phyloP scores from a whole-genome alignment of 2,113 vertebrate genomes.

The Tricholaema leucomelas region DNA sequence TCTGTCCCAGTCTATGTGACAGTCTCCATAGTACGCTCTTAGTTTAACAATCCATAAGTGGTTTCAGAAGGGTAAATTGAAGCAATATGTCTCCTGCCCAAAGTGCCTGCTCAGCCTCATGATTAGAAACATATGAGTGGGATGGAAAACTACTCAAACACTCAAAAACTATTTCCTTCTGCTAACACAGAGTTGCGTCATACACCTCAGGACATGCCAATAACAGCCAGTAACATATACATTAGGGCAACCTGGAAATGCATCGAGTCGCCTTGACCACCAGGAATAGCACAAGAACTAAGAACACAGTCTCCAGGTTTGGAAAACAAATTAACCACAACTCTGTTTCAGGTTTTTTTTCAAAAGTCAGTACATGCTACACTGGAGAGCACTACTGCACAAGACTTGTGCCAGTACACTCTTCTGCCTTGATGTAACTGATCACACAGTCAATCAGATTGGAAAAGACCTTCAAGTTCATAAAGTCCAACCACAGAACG shows the following conservation, averaged over 20 bases:
- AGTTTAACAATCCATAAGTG: background rate
- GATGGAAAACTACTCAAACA: background rate
- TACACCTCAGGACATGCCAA: background rate
- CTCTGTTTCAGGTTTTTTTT: background rate
- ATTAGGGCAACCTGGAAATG: background rate
- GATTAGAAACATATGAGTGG: background rate
- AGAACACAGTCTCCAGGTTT: background rate
- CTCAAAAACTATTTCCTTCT: background rate
- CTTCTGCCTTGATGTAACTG: no score
- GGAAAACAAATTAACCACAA: background rate
- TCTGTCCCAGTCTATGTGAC: background rate
- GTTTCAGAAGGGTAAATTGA: background rate
- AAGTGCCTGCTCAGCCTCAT: background rate
- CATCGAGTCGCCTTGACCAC: background rate
- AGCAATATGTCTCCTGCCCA: background rate
- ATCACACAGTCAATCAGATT: no score
- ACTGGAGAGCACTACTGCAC: fast-evolving
- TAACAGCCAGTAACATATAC: background rate
- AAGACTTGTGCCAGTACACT: background rate
- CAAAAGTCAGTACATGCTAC: background rate
- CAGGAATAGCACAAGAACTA: background rate
- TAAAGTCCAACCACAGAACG: no score
- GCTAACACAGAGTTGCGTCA: background rate
- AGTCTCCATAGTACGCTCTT: background rate
- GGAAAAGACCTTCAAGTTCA: no score